Conservation (phyloP, 1,140 invertebrate genomes). For the Macrotrachela quadricornifera region DNA sequence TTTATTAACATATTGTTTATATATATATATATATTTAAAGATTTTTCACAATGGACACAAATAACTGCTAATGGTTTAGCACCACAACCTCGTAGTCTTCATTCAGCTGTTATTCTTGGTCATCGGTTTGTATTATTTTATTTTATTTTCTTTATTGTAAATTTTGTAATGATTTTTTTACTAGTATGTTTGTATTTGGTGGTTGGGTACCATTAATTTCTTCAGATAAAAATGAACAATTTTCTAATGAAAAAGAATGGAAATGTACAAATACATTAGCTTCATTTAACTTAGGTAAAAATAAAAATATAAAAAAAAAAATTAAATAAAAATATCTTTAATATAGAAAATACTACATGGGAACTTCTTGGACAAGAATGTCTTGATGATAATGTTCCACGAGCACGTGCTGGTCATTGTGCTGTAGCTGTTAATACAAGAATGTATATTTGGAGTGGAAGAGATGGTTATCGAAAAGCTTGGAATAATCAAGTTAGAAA, state of each 20-base stretch:
- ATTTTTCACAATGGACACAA: slow-evolving; percentile 41
- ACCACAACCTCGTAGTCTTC: slow-evolving; percentile 79
- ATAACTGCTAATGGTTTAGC: slow-evolving; percentile 12
- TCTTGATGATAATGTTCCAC: slow-evolving; percentile 65
- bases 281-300: slow-evolving; percentile 66
- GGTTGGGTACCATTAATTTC: slow-evolving; percentile 67
- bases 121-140: slow-evolving; percentile 33
- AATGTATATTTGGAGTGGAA: slow-evolving; percentile 89
- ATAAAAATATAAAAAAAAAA: slow-evolving; percentile 23
- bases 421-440: slow-evolving; percentile 78
- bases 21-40: slow-evolving; percentile 21
- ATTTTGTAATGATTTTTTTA: too few species aligned
- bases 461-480: slow-evolving; percentile 94
- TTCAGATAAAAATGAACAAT: slow-evolving; percentile 16
- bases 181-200: slow-evolving; percentile 80
- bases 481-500: slow-evolving; percentile 99
- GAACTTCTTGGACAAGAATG: slow-evolving; percentile 65
- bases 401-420: slow-evolving; percentile 86
- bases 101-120: slow-evolving; percentile 80
- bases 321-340: too few species aligned
- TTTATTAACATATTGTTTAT: too few species aligned
- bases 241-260: slow-evolving; percentile 79
- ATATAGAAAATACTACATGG: slow-evolving; percentile 64
- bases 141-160: too few species aligned
- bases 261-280: slow-evolving; percentile 92